Conservation (phyloP, 2,888 invertebrate species). For the Lasioglossum vierecki region DNA sequence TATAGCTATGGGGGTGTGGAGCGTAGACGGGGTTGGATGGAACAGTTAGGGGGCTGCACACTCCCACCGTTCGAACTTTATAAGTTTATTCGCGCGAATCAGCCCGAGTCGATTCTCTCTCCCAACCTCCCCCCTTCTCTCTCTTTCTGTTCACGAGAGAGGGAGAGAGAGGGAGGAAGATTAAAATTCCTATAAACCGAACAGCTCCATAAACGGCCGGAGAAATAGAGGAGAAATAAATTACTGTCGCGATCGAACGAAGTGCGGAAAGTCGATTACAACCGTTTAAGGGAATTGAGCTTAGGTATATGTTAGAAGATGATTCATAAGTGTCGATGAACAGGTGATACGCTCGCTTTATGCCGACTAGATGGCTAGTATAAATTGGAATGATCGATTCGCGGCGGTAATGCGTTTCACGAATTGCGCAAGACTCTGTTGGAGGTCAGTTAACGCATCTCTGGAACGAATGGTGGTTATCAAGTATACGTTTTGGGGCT, state of each 20-base stretch:
- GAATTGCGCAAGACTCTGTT: background rate
- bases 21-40: background rate
- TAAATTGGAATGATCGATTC: slow-evolving; percentile 3
- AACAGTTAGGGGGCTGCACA: background rate
- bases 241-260: background rate
- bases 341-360: background rate
- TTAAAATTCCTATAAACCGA: slow-evolving; percentile 10
- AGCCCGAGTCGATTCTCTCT: slow-evolving; percentile 21
- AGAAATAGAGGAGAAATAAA: background rate
- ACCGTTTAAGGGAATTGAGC: background rate
- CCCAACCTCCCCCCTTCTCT: no score
- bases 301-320: background rate
- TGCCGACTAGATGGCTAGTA: background rate
- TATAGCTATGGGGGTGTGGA: background rate
- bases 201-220: background rate
- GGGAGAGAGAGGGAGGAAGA: background rate
- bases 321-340: slow-evolving; percentile 2
- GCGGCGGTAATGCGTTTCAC: background rate
- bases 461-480: background rate
- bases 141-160: background rate
- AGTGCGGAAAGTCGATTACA: background rate
- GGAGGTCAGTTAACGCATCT: background rate
- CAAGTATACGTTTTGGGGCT: background rate
- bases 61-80: slow-evolving; percentile 29
- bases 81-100: slow-evolving; percentile 47